phyloP scores from a whole-genome alignment of 2,113 vertebrate species.

The Nettapus auritus region DNA sequence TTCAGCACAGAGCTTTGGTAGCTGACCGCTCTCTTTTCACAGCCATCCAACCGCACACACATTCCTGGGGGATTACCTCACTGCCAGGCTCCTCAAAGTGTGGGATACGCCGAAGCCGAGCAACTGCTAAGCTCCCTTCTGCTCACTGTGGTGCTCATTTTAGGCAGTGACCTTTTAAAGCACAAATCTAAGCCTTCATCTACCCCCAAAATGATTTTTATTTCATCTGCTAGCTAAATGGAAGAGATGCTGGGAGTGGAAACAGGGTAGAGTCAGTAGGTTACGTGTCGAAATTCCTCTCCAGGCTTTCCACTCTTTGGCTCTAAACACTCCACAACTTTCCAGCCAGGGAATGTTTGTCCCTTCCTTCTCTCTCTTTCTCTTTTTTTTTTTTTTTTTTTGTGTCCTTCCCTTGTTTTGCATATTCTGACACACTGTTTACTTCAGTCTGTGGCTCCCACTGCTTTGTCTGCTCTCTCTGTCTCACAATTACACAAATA shows the following conservation, averaged over 20 bases:
- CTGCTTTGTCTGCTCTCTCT: slow-evolving; percentile 47
- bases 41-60: slow-evolving; percentile 74
- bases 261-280: background rate
- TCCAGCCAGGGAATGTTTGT: slow-evolving; percentile 56
- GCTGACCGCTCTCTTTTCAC: slow-evolving; percentile 78
- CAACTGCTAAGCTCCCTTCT: slow-evolving; percentile 28
- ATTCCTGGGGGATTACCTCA: slow-evolving; percentile 81
- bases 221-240: background rate
- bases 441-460: slow-evolving; percentile 46
- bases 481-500: slow-evolving; percentile 50
- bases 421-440: slow-evolving; percentile 65
- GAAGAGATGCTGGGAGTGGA: background rate
- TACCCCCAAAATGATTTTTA: background rate
- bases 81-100: slow-evolving; percentile 42
- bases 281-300: background rate
- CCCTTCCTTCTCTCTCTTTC: slow-evolving; percentile 27
- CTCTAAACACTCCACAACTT: slow-evolving; percentile 42
- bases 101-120: slow-evolving; percentile 38
- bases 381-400: background rate
- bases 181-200: background rate
- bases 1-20: slow-evolving; percentile 69
- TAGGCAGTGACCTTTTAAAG: slow-evolving; percentile 47
- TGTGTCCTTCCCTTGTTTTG: slow-evolving; percentile 42
- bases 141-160: background rate
- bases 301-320: slow-evolving; percentile 37